Percentiles rank a stretch among this genome's conserved stretches.
phyloP scores from a whole-genome alignment of 2,888 invertebrate species.

The Leistus spinibarbis region DNA sequence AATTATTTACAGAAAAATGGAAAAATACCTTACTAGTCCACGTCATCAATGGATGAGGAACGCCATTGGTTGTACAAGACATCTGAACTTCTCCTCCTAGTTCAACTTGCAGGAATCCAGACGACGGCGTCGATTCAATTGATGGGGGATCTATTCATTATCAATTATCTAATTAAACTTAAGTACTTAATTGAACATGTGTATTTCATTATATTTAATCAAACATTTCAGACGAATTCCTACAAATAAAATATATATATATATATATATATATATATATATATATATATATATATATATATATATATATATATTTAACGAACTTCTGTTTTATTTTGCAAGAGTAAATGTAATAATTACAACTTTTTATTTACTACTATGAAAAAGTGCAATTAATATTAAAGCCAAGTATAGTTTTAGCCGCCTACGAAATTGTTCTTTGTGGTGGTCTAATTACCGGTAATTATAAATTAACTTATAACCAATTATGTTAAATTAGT shows the following conservation, averaged over 20 bases:
- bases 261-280: constrained; percentile 10
- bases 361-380: not conserved
- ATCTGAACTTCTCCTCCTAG: constrained; percentile 78
- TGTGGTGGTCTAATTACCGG: constrained; percentile 24
- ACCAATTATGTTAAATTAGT: constrained; percentile 24
- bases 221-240: not conserved
- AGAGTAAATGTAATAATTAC: not conserved
- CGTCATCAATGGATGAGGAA: constrained; percentile 73
- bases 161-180: not conserved
- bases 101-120: constrained; percentile 73
- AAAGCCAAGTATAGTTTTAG: not conserved
- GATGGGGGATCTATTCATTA: constrained; percentile 68
- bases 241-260: not conserved
- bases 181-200: no score
- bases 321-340: not conserved
- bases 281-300: not conserved
- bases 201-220: not conserved
- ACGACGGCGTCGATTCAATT: constrained; percentile 69
- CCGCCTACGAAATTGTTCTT: constrained; percentile 10
- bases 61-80: constrained; percentile 73
- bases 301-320: no score
- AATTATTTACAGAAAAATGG: not conserved
- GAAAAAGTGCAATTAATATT: not conserved
- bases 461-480: constrained; percentile 27
- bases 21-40: constrained; percentile 71